Evolutionary conservation across 2,888 invertebrate species (phyloP), one percentile per base, ranked within the genome.

Genomic region (Dasypolia templi): DNA sequence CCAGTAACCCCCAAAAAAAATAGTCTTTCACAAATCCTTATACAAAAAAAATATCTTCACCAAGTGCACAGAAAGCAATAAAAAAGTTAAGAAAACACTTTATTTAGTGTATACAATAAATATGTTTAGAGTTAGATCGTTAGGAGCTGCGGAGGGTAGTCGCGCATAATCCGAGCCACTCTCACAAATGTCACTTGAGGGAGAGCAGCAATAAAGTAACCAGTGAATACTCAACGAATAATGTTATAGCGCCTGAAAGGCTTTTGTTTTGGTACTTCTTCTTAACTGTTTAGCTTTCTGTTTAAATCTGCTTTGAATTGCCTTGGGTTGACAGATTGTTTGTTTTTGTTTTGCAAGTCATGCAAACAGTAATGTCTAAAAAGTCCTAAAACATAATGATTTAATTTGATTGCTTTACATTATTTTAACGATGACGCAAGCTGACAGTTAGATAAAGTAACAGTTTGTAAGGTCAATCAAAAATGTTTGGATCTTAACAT

Each of bases 121-220:
- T 85, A 79, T 82, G 83, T 73, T 87, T 81, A 75, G 76, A 64
- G 66, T 67, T 82, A 59, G 76, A 77, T 85, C 71, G 75, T 73
- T 75, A 77, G 72, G 83, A 78, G 65, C 75, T 83, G 83, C 80
- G 70, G 76, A 86, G 86, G 87, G 85, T 65, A 75, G 75, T 74
- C 75, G 75, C 71, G 87, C 80, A 79, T 85, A 85, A 86, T 85
- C 87, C 87, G 69, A 74, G 77, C 56, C 86, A 86, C 85, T 85
- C 86, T 76, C 55, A 65, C 80, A 87, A 87, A 85, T 87, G 87
- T 87, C 85, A 82, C 80, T 83, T 67, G 76, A 73, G 72, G 76
- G 72, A 70, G 63, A 59, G 22, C 68, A 62, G 75, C 65, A 82
- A 75, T 86, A 86, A 82, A 82, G 83, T 70, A 85, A 79, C 78